Conservation (phyloP, 2,888 invertebrate genomes). For the Drosophila phalerata region DNA sequence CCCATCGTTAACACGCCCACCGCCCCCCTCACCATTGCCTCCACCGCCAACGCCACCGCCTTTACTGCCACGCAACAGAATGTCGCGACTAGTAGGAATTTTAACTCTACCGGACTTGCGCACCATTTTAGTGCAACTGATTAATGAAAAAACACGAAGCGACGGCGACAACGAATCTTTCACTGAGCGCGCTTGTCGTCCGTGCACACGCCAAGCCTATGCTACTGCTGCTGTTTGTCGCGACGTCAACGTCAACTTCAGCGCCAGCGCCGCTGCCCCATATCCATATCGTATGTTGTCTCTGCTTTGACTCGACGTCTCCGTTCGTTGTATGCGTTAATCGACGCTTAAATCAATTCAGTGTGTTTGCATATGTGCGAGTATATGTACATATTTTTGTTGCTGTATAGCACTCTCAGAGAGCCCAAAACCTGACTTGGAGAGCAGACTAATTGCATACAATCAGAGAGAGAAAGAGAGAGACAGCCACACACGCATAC, state of each 20-base stretch:
- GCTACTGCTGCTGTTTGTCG: conserved; percentile 26
- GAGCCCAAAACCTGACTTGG: conserved; percentile 68
- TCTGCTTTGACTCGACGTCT: conserved; percentile 43
- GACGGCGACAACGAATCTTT: conserved; percentile 53
- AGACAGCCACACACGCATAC: conserved; percentile 14
- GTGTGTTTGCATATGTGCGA: conserved; percentile 65
- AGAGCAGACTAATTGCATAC: conserved; percentile 27
- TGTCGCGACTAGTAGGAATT: conserved; percentile 70
- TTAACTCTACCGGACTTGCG: conserved; percentile 81
- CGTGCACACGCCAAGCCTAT: conserved; percentile 49
- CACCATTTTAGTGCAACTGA: conserved; percentile 81
- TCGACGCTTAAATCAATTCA: conserved; percentile 79
- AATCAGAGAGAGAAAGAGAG: conserved; percentile 22
- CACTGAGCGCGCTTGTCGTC: conserved; percentile 38
- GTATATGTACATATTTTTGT: conserved; percentile 18
- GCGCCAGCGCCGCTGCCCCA: conserved; percentile 43
- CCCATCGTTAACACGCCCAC: conserved; percentile 24
- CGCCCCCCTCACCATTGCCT: conserved; percentile 3
- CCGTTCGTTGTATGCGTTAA: conserved; percentile 66
- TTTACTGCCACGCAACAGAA: conserved; percentile 67
- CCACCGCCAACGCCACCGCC: conserved; percentile 19
- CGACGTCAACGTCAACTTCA: conserved; percentile 16
- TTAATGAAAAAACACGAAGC: conserved; percentile 68
- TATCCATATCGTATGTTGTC: conserved; percentile 65
- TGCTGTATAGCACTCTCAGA: conserved; percentile 26